Percentiles rank a stretch among this genome's conserved stretches.
Conservation (phyloP, 2,888 invertebrate species). For the Junonia oenone region DNA sequence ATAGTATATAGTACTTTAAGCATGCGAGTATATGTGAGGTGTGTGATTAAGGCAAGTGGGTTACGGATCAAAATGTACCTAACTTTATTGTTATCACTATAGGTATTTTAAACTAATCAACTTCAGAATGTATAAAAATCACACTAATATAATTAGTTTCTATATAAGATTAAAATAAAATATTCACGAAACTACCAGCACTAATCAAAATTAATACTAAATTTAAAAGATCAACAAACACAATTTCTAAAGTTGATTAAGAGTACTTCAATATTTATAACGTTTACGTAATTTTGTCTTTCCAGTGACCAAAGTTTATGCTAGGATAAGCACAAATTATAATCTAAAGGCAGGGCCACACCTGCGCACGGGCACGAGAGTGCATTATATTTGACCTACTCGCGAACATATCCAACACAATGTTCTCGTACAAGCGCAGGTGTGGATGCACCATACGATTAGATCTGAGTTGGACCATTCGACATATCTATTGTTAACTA, state of each 20-base stretch:
- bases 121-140: constrained; percentile 10
- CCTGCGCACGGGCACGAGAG: too few species aligned
- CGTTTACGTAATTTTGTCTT: too few species aligned
- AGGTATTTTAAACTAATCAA: constrained; percentile 1
- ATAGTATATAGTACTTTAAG: constrained; percentile 36
- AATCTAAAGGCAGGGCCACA: too few species aligned
- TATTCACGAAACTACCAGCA: background rate
- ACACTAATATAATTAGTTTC: constrained; percentile 11
- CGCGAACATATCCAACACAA: too few species aligned
- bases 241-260: background rate
- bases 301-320: background rate
- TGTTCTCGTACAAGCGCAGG: too few species aligned
- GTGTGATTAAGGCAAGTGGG: constrained; percentile 55
- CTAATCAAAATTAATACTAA: background rate
- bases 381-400: too few species aligned
- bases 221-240: background rate
- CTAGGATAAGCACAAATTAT: background rate
- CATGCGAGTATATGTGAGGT: constrained; percentile 59
- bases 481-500: background rate
- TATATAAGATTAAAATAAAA: background rate
- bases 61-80: constrained; percentile 15
- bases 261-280: background rate
- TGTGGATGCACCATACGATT: too few species aligned
- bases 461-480: too few species aligned
- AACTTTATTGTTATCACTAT: background rate